Conservation (phyloP, 2,888 invertebrate genomes). For the Acleris laterana region DNA sequence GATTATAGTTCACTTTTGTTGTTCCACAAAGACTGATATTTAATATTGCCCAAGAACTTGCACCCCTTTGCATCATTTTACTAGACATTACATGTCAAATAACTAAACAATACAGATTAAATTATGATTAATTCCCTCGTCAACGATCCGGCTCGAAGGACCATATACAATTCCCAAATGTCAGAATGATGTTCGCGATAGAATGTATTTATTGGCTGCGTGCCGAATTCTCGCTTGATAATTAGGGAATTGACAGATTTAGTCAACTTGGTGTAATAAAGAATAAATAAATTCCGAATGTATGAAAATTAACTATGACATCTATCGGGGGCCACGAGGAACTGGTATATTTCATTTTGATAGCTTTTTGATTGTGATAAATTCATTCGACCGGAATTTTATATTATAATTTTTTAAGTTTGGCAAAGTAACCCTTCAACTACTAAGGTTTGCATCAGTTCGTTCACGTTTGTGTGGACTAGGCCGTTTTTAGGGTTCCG, state of each 20-base stretch:
- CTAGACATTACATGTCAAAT: background rate
- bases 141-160: background rate
- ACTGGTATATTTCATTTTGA: background rate
- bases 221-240: conserved; percentile 19
- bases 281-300: conserved; percentile 16
- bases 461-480: too few relatives aligned
- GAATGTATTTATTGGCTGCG: conserved; percentile 15
- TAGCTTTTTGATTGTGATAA: background rate
- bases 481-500: too few relatives aligned
- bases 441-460: background rate
- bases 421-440: too few relatives aligned
- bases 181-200: conserved; percentile 8
- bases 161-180: conserved; percentile 2
- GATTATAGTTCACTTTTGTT: too few relatives aligned
- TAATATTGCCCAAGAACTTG: too few relatives aligned
- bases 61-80: too few relatives aligned
- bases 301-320: conserved; percentile 19
- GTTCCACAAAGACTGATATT: too few relatives aligned
- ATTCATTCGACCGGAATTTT: background rate
- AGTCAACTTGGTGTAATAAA: conserved; percentile 22
- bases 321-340: conserved; percentile 1
- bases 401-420: background rate
- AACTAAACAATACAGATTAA: background rate
- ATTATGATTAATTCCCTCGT: background rate
- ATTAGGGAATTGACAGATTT: conserved; percentile 32